Evolutionary conservation across 2,113 vertebrate species (phyloP).

Genomic region (Raja brachyura): DNA sequence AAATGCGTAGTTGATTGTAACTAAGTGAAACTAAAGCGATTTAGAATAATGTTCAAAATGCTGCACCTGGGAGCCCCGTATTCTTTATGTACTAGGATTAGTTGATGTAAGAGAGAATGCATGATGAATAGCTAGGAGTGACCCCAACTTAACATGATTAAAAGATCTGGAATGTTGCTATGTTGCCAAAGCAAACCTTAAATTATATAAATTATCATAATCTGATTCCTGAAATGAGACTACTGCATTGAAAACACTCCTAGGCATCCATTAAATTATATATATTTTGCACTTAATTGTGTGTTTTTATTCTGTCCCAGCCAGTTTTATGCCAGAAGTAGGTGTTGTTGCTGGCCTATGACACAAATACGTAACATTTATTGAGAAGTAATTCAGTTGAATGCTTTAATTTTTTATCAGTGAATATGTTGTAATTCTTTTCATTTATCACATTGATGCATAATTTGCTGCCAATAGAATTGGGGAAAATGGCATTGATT

Average conservation of each 20-base stretch:
- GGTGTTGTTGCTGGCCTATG: background rate
- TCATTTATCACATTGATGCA: background rate
- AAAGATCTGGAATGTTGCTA: background rate
- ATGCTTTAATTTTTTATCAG: background rate
- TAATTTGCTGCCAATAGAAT: background rate
- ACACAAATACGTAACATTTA: background rate
- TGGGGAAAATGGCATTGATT: background rate
- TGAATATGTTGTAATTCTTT: background rate
- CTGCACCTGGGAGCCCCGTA: background rate
- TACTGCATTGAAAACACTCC: background rate
- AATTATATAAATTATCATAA: background rate
- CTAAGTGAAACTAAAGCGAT: background rate
- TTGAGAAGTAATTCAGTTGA: background rate
- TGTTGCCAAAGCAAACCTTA: background rate
- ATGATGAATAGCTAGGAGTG: background rate
- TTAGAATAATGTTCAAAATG: background rate
- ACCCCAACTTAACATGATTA: background rate
- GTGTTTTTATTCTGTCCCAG: background rate
- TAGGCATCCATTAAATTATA: background rate
- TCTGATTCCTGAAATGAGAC: background rate
- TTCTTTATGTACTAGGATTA: background rate
- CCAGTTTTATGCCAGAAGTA: background rate
- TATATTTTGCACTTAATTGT: background rate
- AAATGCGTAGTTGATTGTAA: background rate
- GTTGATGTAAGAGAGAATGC: background rate